A percentile compares a stretch with the other conserved stretches of the same genome.
Conservation (phyloP, 2,888 invertebrate genomes). For the Heliconius aoede region DNA sequence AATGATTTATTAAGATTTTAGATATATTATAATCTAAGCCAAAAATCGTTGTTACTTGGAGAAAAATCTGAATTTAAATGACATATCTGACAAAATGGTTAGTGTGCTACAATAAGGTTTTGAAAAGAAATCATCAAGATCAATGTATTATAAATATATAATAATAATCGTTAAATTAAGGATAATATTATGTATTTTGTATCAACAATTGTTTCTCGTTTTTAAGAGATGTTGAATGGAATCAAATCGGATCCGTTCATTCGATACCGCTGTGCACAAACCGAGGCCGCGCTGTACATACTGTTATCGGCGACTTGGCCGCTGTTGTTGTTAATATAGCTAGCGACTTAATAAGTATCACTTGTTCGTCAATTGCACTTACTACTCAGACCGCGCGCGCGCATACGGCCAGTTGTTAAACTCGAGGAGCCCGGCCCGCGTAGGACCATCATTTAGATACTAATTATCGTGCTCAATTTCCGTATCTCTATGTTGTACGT, state of each 20-base stretch:
- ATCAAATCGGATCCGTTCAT: conserved; percentile 72
- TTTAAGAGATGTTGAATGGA: conserved; percentile 74
- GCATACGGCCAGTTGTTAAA: too few relatives aligned
- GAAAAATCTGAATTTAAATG: conserved; percentile 83
- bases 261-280: conserved; percentile 81
- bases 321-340: conserved; percentile 78
- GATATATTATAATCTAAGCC: conserved; percentile 72
- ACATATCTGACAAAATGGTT: conserved; percentile 84
- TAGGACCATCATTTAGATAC: conserved; percentile 72
- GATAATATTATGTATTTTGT: conserved; percentile 81
- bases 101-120: conserved; percentile 83
- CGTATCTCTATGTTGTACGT: conserved; percentile 78
- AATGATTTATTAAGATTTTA: conserved; percentile 63
- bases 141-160: conserved; percentile 82
- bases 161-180: conserved; percentile 83
- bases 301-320: conserved; percentile 65
- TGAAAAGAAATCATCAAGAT: conserved; percentile 77
- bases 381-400: too few relatives aligned
- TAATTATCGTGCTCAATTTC: conserved; percentile 80
- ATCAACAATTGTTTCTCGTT: conserved; percentile 79
- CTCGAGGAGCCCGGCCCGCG: conserved; percentile 50
- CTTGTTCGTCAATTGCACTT: conserved; percentile 84
- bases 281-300: conserved; percentile 69
- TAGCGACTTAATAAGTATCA: conserved; percentile 80
- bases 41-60: conserved; percentile 82